Percentiles rank a stretch among this genome's conserved stretches.
phyloP scores from a whole-genome alignment of 2,888 invertebrate genomes.

The Cyclophora punctaria region DNA sequence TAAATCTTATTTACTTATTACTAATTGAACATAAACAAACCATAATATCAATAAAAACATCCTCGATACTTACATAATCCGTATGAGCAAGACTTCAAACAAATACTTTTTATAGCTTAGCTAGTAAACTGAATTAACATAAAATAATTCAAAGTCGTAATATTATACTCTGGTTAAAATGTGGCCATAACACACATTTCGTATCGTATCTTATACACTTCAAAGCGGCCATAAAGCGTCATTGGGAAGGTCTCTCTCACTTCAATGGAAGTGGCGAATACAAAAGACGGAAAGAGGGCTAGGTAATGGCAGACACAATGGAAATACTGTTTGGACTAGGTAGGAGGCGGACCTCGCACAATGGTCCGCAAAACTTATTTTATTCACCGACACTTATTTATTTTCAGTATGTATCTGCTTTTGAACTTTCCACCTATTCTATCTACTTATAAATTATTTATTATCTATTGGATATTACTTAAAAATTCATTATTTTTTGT shows the following conservation, averaged over 20 bases:
- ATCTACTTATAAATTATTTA: no score
- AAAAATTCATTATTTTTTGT: no score
- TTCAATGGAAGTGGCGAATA: constrained; percentile 68
- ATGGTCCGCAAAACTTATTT: constrained; percentile 66
- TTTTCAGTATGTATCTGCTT: constrained; percentile 5
- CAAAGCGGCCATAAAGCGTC: constrained; percentile 66
- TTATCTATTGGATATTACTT: no score
- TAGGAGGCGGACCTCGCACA: constrained; percentile 44
- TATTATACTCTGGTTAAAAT: neutral
- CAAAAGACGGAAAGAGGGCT: constrained; percentile 72
- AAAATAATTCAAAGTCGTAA: neutral
- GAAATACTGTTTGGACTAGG: constrained; percentile 70
- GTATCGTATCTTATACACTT: constrained; percentile 38
- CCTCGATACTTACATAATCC: no score
- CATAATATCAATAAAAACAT: no score
- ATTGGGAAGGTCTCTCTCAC: constrained; percentile 68
- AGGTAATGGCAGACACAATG: constrained; percentile 73
- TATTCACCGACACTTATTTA: constrained; percentile 42
- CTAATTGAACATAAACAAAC: no score
- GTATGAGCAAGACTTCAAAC: no score
- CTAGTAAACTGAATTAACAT: no score
- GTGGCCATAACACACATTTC: constrained; percentile 42
- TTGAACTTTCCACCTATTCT: no score
- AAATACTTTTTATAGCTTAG: no score
- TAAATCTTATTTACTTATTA: no score